These are phyloP conservation scores for Listronotus oregonensis DNA, from an alignment of 1,140 invertebrate genomes.

Conservation along the genomic window DNA sequence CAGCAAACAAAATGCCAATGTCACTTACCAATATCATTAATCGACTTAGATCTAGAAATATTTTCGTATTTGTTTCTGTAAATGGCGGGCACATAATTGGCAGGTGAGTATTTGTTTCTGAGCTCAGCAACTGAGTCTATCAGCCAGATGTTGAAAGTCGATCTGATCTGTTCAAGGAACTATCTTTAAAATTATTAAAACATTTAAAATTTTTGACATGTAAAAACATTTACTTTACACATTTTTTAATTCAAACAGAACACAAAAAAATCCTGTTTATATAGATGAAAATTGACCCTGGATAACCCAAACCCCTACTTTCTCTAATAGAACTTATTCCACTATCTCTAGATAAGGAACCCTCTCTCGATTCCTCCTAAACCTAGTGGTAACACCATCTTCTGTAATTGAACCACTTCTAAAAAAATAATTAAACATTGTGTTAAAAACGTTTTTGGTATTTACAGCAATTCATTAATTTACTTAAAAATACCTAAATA, in stretches of 20 bases:
- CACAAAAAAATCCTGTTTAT: too few species aligned
- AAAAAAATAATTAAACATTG: slow-evolving; percentile 12
- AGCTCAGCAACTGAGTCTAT: slow-evolving; percentile 62
- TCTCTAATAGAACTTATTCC: slow-evolving; percentile 50
- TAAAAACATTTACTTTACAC: background rate
- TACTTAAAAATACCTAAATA: too few species aligned
- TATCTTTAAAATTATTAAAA: slow-evolving; percentile 33
- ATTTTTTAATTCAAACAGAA: background rate
- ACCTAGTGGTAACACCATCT: slow-evolving; percentile 51
- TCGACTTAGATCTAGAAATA: slow-evolving; percentile 61
- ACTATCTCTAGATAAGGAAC: slow-evolving; percentile 43
- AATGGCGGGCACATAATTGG: slow-evolving; percentile 65
- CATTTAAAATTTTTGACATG: background rate
- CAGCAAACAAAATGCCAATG: too few species aligned
- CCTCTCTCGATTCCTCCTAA: slow-evolving; percentile 50
- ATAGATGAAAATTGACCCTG: slow-evolving; percentile 15
- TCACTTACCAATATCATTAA: slow-evolving; percentile 58
- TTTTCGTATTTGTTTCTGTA: slow-evolving; percentile 56
- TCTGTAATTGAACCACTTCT: slow-evolving; percentile 53
- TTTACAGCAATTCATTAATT: too few species aligned
- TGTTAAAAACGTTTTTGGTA: slow-evolving; percentile 1
- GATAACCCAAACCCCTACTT: slow-evolving; percentile 43
- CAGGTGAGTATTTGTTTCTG: slow-evolving; percentile 66
- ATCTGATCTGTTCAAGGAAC: slow-evolving; percentile 41
- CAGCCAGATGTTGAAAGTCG: slow-evolving; percentile 47